These are phyloP conservation scores for Cheilosia vulpina DNA, from an alignment of 2,888 invertebrate genomes.

Conservation along the genomic window DNA sequence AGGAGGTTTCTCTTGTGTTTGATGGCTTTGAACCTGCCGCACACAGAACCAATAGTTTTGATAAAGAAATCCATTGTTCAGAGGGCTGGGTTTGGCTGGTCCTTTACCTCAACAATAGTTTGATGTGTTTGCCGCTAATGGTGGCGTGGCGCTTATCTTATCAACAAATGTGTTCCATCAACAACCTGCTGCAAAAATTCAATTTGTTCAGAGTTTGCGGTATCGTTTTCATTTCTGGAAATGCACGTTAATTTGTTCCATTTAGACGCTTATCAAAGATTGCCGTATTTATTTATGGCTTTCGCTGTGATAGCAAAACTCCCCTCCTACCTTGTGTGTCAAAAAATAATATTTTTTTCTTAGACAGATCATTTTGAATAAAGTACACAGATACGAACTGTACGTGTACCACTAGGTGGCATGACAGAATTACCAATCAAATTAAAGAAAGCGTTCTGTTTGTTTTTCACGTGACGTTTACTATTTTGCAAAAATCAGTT, in stretches of 20 bases:
- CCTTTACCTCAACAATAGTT: slow-evolving; percentile 9
- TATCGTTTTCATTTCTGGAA: background rate
- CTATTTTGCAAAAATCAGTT: no score
- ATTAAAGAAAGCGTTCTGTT: no score
- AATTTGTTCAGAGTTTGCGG: background rate
- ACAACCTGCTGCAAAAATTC: slow-evolving; percentile 20
- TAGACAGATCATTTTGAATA: no score
- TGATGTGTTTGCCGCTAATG: no score
- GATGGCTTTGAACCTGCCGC: slow-evolving; percentile 21
- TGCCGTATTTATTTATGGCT: slow-evolving; percentile 1
- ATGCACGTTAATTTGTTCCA: slow-evolving; percentile 35
- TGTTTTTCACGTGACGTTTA: no score
- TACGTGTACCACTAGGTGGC: no score
- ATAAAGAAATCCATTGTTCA: slow-evolving; percentile 17
- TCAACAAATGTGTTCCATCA: background rate
- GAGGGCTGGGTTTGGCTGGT: slow-evolving; percentile 7
- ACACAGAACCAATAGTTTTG: background rate
- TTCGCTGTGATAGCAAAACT: background rate
- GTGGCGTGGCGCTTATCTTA: slow-evolving; percentile 1
- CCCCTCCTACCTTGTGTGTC: no score
- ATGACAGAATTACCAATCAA: no score
- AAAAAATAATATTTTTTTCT: no score
- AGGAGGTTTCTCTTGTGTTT: background rate
- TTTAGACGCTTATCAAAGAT: slow-evolving; percentile 13
- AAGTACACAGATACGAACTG: no score